phyloP scores from a whole-genome alignment of 2,113 vertebrate species.

The Antigone vipio region DNA sequence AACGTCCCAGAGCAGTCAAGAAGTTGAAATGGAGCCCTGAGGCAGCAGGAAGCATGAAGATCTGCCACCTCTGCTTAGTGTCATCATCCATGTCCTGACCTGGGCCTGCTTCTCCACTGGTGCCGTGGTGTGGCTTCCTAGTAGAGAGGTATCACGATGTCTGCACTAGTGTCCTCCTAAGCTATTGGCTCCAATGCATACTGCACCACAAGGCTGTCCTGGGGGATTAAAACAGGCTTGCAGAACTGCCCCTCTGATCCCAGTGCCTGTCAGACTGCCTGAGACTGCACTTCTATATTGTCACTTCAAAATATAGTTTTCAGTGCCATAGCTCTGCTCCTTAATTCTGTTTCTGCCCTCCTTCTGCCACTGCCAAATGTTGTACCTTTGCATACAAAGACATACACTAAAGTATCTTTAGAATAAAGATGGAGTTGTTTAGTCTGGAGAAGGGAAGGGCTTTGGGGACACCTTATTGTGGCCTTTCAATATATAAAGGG shows the following conservation, averaged over 20 bases:
- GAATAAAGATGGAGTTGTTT: neutral
- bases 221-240: neutral
- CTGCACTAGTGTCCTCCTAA: neutral
- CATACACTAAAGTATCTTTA: neutral
- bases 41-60: neutral
- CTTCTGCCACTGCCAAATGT: neutral
- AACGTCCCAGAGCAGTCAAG: neutral
- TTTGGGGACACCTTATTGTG: neutral
- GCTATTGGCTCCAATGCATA: neutral
- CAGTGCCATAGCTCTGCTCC: neutral
- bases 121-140: accelerated
- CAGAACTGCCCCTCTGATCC: neutral
- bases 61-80: neutral
- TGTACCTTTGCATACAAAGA: neutral
- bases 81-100: accelerated
- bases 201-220: neutral
- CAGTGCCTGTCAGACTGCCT: neutral
- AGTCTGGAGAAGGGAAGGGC: neutral
- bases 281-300: neutral
- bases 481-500: neutral
- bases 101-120: neutral
- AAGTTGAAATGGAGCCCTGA: neutral
- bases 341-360: neutral
- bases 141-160: accelerated
- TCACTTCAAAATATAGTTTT: neutral